A percentile compares a stretch with the other conserved stretches of the same genome.
These are phyloP conservation scores for Planiliza haematocheilus DNA, from an alignment of 2,113 vertebrate species.

Conservation along the genomic window DNA sequence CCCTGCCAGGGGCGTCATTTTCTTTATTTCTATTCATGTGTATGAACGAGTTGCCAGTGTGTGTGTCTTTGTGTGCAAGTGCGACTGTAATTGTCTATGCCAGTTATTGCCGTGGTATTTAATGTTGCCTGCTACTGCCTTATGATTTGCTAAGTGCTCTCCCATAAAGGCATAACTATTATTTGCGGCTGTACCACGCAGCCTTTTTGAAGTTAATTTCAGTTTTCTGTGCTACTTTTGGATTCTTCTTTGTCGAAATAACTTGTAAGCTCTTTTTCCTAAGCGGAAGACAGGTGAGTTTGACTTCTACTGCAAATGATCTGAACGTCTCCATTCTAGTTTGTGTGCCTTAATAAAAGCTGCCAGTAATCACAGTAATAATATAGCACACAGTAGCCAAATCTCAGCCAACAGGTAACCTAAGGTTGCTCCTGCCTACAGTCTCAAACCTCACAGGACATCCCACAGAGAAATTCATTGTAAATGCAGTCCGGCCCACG, in stretches of 20 bases:
- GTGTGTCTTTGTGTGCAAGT: neutral
- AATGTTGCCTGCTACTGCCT: constrained; percentile 63
- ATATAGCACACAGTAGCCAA: constrained; percentile 9
- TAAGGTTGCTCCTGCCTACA: neutral
- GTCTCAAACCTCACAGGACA: constrained; percentile 11
- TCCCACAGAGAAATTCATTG: constrained; percentile 47
- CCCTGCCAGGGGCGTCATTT: constrained; percentile 74
- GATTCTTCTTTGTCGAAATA: constrained; percentile 34
- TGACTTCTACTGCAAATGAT: neutral
- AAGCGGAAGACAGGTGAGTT: constrained; percentile 46
- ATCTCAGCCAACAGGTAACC: neutral
- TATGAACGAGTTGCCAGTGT: constrained; percentile 30
- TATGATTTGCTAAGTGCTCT: constrained; percentile 75
- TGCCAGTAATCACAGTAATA: neutral
- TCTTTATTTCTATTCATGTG: constrained; percentile 71
- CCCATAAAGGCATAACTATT: constrained; percentile 79
- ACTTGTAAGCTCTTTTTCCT: constrained; percentile 23
- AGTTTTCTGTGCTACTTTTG: constrained; percentile 35
- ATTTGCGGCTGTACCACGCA: constrained; percentile 65
- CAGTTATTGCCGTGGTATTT: constrained; percentile 47
- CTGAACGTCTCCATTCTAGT: neutral
- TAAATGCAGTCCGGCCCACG: constrained; percentile 48
- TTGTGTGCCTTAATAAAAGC: neutral
- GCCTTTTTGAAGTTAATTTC: constrained; percentile 64
- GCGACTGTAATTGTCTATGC: constrained; percentile 32